Evolutionary conservation across 2,888 invertebrate genomes (phyloP).

Genomic region (Pogonocherus hispidulus): DNA sequence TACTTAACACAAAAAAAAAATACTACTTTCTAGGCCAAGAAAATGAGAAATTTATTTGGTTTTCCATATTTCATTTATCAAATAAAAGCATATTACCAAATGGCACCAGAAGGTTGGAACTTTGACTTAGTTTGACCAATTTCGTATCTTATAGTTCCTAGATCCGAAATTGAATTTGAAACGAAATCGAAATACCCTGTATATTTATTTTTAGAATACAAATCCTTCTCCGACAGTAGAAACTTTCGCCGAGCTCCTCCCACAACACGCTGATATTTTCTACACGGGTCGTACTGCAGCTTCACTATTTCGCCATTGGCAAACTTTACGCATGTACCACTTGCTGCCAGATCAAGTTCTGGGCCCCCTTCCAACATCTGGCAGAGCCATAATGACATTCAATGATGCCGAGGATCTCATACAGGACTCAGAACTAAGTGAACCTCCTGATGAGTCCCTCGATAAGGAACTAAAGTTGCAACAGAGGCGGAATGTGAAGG

Average conservation of each 20-base stretch:
- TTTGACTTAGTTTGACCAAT: too few relatives aligned
- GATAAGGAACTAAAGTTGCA: slow-evolving; percentile 86
- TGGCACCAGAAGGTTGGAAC: too few relatives aligned
- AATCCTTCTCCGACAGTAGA: slow-evolving; percentile 82
- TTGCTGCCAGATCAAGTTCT: slow-evolving; percentile 91
- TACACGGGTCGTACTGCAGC: slow-evolving; percentile 91
- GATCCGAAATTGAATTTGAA: too few relatives aligned
- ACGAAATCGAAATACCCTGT: too few relatives aligned
- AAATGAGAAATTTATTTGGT: too few relatives aligned
- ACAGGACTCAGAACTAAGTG: slow-evolving; percentile 85
- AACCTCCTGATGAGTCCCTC: slow-evolving; percentile 84
- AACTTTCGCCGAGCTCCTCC: slow-evolving; percentile 87
- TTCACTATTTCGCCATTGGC: slow-evolving; percentile 90
- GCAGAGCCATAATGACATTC: slow-evolving; percentile 76
- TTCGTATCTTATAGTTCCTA: too few relatives aligned
- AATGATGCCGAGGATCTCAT: slow-evolving; percentile 94
- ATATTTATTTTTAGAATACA: slow-evolving; percentile 74
- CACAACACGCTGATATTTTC: slow-evolving; percentile 87
- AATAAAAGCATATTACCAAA: too few relatives aligned
- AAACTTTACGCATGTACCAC: slow-evolving; percentile 91
- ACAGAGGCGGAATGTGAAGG: slow-evolving; percentile 71
- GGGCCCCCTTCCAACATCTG: slow-evolving; percentile 61
- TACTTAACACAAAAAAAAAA: too few relatives aligned
- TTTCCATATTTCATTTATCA: too few relatives aligned
- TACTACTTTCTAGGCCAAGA: too few relatives aligned